phyloP scores from a whole-genome alignment of 2,888 invertebrate species.

The Rhaphigaster nebulosa region DNA sequence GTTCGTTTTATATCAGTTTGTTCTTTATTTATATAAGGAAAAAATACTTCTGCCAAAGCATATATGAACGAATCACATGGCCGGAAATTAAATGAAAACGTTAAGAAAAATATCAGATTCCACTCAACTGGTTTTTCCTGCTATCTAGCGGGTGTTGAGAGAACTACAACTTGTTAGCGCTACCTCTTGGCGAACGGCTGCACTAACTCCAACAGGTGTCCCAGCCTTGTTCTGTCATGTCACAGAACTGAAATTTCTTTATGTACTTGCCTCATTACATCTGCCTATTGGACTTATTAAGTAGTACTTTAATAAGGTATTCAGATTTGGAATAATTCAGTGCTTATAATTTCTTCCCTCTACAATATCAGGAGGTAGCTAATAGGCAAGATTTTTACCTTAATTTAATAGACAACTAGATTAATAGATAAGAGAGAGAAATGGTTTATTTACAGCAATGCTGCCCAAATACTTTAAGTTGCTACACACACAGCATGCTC shows the following conservation, averaged over 20 bases:
- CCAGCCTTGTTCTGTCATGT: neutral
- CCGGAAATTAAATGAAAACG: conserved; percentile 34
- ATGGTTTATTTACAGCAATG: too few species aligned
- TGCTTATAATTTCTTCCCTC: neutral
- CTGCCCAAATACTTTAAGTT: too few species aligned
- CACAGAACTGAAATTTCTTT: neutral
- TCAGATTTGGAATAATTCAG: neutral
- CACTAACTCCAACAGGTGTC: conserved; percentile 18
- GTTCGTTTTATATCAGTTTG: neutral
- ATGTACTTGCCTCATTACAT: neutral
- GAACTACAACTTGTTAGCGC: neutral
- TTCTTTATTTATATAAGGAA: neutral
- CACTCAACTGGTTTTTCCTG: neutral
- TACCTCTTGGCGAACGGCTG: neutral
- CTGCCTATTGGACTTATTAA: neutral
- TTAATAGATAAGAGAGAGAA: too few species aligned
- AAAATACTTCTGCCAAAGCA: neutral
- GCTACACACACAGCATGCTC: too few species aligned
- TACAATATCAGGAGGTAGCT: neutral
- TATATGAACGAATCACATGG: neutral
- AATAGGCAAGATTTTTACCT: too few species aligned
- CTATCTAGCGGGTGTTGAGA: neutral
- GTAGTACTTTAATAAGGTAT: neutral
- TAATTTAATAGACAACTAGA: too few species aligned
- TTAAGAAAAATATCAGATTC: conserved; percentile 21